These are phyloP conservation scores for Xiphophorus hellerii DNA, from an alignment of 2,113 vertebrate species.

Conservation along the genomic window DNA sequence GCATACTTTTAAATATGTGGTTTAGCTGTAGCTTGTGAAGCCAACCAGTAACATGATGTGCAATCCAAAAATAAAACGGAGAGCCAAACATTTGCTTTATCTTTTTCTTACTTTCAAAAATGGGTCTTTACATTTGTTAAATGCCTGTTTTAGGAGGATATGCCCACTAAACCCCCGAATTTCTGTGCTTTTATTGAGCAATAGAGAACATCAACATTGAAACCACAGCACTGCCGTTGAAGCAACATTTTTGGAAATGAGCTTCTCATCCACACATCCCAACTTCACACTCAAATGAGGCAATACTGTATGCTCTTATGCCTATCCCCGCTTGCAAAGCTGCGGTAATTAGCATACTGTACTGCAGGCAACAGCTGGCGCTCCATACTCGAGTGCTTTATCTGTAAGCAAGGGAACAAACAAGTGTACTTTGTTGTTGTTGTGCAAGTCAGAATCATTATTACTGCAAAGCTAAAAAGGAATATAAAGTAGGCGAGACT, in stretches of 20 bases:
- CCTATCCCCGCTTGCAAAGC: conserved; percentile 47
- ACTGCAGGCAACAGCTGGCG: conserved; percentile 67
- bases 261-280: neutral
- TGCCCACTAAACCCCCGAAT: neutral
- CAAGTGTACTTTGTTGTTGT: conserved; percentile 61
- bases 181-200: neutral
- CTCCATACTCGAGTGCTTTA: conserved; percentile 59
- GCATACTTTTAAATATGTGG: neutral
- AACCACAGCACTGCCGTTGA: too few species aligned
- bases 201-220: too few species aligned
- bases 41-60: neutral
- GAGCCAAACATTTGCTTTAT: neutral
- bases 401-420: conserved; percentile 59
- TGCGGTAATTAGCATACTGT: conserved; percentile 66
- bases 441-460: conserved; percentile 62
- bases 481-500: conserved; percentile 31
- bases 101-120: neutral
- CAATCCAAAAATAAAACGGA: neutral
- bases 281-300: conserved; percentile 11
- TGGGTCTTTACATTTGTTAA: neutral
- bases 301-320: conserved; percentile 34
- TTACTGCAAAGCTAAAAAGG: conserved; percentile 60
- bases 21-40: neutral
- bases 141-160: neutral
- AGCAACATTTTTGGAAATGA: conserved; percentile 3